Percentiles rank a stretch among this genome's conserved stretches.
Conservation (phyloP, 2,888 invertebrate genomes). For the Drosophila mulleri region DNA sequence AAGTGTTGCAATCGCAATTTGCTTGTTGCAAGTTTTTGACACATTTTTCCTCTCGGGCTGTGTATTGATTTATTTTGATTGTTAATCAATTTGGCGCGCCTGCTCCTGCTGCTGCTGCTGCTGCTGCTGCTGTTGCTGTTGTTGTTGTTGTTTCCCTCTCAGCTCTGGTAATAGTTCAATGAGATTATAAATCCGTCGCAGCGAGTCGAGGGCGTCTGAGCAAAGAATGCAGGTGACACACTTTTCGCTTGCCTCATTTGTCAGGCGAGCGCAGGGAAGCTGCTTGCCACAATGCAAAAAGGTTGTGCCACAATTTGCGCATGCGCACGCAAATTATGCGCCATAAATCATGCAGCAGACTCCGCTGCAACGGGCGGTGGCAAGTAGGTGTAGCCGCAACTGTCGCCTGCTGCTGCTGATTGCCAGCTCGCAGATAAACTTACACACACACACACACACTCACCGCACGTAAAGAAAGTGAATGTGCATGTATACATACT, state of each 20-base stretch:
- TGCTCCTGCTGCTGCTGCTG: conserved; percentile 25
- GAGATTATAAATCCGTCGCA: conserved; percentile 73
- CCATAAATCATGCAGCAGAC: conserved; percentile 66
- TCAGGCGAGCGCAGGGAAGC: conserved; percentile 65
- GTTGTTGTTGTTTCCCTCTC: conserved; percentile 11
- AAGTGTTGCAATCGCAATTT: conserved; percentile 79
- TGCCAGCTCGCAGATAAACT: conserved; percentile 65
- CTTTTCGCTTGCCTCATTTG: conserved; percentile 67
- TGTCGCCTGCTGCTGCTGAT: conserved; percentile 70
- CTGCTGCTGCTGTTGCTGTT: not conserved
- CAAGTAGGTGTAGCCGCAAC: conserved; percentile 71
- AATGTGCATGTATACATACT: conserved; percentile 19
- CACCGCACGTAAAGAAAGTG: conserved; percentile 68
- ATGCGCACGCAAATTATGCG: conserved; percentile 80
- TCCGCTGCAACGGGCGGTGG: conserved; percentile 26
- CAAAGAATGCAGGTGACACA: conserved; percentile 75
- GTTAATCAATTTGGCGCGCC: conserved; percentile 75
- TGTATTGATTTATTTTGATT: conserved; percentile 78
- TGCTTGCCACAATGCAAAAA: conserved; percentile 55
- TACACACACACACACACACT: not conserved
- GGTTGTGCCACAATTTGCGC: conserved; percentile 74
- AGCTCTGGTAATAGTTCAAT: conserved; percentile 70
- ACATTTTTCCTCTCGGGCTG: conserved; percentile 72
- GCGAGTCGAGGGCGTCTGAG: conserved; percentile 16
- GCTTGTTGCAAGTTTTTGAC: conserved; percentile 75